Evolutionary conservation across 2,888 invertebrate genomes (phyloP).

Genomic region (Ophion slaviceki): DNA sequence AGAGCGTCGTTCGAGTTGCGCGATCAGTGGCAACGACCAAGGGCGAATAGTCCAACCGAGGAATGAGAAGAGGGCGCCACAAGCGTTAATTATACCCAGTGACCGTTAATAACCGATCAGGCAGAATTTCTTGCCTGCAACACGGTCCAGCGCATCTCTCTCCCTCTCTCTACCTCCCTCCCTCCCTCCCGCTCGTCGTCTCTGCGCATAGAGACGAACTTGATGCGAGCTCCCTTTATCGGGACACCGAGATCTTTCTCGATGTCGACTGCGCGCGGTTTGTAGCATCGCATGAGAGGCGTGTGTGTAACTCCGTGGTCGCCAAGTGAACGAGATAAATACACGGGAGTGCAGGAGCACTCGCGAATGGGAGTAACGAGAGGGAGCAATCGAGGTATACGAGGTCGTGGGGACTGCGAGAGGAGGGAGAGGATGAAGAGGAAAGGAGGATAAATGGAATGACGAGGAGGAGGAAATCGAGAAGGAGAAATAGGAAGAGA

Average conservation of each 20-base stretch:
- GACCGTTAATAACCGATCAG: constrained; percentile 76
- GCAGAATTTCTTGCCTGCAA: constrained; percentile 51
- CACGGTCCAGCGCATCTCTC: background rate
- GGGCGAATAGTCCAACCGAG: constrained; percentile 34
- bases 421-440: constrained; percentile 8
- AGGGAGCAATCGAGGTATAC: constrained; percentile 2
- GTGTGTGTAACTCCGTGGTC: constrained; percentile 65
- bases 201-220: constrained; percentile 1
- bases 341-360: constrained; percentile 24
- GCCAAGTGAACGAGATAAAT: constrained; percentile 55
- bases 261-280: constrained; percentile 43
- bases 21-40: constrained; percentile 56
- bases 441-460: constrained; percentile 7
- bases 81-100: constrained; percentile 75
- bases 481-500: too few species aligned
- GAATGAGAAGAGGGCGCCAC: constrained; percentile 36
- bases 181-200: background rate
- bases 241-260: constrained; percentile 46
- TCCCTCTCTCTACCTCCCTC: background rate
- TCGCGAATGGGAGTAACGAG: constrained; percentile 29
- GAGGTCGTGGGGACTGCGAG: constrained; percentile 1
- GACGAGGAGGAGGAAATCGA: too few species aligned
- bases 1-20: constrained; percentile 37
- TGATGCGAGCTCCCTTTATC: constrained; percentile 51
- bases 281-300: constrained; percentile 15